Evolutionary conservation across 1,140 invertebrate species (phyloP), one percentile per base, ranked within the genome.

Genomic region (Cotesia chilonis): DNA sequence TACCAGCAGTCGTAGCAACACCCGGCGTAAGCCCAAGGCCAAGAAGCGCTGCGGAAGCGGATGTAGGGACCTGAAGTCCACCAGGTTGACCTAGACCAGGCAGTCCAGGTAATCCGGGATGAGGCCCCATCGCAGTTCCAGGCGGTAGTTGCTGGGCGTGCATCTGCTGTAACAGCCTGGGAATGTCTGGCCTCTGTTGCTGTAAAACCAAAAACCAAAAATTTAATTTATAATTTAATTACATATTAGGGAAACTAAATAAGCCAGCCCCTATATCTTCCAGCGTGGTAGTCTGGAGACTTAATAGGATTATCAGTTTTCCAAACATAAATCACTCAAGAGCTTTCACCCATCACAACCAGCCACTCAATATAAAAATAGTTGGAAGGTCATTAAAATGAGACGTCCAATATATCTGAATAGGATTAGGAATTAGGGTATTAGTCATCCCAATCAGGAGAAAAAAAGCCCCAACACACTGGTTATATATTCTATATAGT

Each of bases 131-230:
- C 4, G 89, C 89, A 2, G 93, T 92, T 76, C 93, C 92, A 3
- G 88, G 87, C 20, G 94, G 94, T 73, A 96, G 80, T 84, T 96
- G 94, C 81, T 95, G 92, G 5, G 95, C 94, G 80, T 97, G 95
- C 94, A 97, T 96, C 88, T 96, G 95, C 85, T 96, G 94, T 83
- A 94, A 83, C 76, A 94, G 80, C 82, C 93, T 89, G 1, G 92
- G 93, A 66, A 94, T 82, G 81, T 94, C 93, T 47, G 92, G 91
- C 80, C 93, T 89, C 84, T 93, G 92, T 91, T 93, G 92, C 92
- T 94, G 88, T 37, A 90, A 66, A 5, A 9, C 89, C 77, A 85
- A 77, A 83, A 78, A 85, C 84, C 92, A 91, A 84, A 94, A 92
- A 20, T 12, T 12, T 12, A 55, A 12, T 9, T 20, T 20, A 59